Percentiles rank a stretch among this genome's conserved stretches.
Conservation (phyloP, 1,140 invertebrate species). For the Probaryconus sp. region DNA sequence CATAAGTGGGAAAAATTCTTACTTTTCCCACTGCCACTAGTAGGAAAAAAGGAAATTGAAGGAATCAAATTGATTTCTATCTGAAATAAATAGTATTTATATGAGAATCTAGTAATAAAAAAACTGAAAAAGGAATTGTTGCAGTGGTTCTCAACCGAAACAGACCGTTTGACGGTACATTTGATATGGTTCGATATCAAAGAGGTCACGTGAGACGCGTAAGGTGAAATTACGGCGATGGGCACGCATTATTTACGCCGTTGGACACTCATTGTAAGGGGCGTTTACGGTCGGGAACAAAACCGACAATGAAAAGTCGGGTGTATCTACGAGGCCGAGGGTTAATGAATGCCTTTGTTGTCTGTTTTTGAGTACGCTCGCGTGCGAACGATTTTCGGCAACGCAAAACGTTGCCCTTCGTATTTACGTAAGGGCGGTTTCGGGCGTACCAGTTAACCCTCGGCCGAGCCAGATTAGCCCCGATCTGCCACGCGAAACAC, state of each 20-base stretch:
- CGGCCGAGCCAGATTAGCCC: slow-evolving; percentile 45
- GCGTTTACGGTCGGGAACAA: slow-evolving; percentile 43
- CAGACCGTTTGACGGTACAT: no score
- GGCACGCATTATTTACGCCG: slow-evolving; percentile 48
- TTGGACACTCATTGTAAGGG: slow-evolving; percentile 48
- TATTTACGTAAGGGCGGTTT: slow-evolving; percentile 29
- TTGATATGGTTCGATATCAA: no score
- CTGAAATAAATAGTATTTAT: no score
- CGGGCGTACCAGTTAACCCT: slow-evolving; percentile 38
- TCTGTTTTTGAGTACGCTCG: slow-evolving; percentile 8
- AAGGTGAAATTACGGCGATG: slow-evolving; percentile 47
- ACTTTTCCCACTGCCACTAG: no score
- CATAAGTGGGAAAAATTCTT: no score
- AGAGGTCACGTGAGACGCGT: slow-evolving; percentile 47
- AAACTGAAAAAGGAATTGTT: no score
- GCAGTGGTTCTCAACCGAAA: no score
- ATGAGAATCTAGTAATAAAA: no score
- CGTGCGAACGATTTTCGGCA: slow-evolving; percentile 33
- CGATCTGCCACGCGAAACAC: slow-evolving; percentile 46
- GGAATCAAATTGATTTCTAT: no score
- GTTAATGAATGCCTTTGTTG: neutral
- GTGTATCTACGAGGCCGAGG: slow-evolving; percentile 15
- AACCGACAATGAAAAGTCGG: slow-evolving; percentile 42
- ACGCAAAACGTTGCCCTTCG: slow-evolving; percentile 16
- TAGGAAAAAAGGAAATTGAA: no score